These are phyloP conservation scores for Megaceryle maxima DNA, from an alignment of 2,113 vertebrate species.

Conservation along the genomic window DNA sequence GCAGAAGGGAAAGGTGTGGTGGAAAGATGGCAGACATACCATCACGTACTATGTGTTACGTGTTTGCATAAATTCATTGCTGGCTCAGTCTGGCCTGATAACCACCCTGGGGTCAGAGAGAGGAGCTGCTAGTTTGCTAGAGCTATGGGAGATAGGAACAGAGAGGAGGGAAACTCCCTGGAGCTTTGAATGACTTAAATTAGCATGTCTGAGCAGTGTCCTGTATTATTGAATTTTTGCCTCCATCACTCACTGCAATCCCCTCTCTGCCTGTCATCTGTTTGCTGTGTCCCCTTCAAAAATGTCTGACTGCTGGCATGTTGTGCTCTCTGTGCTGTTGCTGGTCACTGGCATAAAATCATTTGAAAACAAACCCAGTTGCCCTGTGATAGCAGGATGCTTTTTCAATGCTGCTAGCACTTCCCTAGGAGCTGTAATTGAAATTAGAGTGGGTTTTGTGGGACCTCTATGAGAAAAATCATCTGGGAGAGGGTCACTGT, in stretches of 20 bases:
- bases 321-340: neutral
- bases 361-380: neutral
- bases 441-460: neutral
- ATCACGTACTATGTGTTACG: neutral
- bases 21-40: neutral
- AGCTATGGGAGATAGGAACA: neutral
- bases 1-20: neutral
- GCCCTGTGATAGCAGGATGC: neutral
- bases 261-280: neutral
- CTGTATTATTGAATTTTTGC: neutral
- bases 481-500: neutral
- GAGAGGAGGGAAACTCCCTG: neutral
- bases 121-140: neutral
- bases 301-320: neutral
- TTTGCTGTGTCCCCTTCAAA: neutral
- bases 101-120: neutral
- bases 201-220: neutral
- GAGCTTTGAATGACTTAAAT: neutral
- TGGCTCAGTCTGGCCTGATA: neutral
- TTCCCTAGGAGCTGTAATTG: neutral
- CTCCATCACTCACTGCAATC: accelerated
- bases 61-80: neutral
- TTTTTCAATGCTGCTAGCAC: neutral
- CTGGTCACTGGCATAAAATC: neutral
- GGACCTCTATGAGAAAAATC: neutral